Evolutionary conservation across 2,797 vertebrate genomes (phyloP).

Genomic region (Enteromius radiatus): DNA sequence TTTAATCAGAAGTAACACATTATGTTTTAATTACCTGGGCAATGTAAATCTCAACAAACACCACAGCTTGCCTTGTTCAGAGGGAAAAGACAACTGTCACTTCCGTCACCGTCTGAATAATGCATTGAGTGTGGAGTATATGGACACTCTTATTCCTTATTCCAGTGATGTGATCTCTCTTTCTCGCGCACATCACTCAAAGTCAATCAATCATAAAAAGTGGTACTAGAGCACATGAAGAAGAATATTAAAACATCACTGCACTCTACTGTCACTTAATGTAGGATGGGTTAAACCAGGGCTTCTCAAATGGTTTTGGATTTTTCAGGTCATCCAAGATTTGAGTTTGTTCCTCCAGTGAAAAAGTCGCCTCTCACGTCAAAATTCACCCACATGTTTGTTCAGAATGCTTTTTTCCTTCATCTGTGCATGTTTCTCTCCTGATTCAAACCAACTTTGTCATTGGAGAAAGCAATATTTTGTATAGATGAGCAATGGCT

Average conservation of each 20-base stretch:
- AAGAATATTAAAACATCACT: slow-evolving; percentile 5
- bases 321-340: background rate
- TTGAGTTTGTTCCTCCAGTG: no score
- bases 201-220: slow-evolving; percentile 34
- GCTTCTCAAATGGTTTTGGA: background rate
- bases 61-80: slow-evolving; percentile 51
- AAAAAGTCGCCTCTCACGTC: no score
- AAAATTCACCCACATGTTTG: background rate
- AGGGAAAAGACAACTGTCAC: slow-evolving; percentile 64
- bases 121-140: slow-evolving; percentile 60
- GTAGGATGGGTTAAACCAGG: background rate
- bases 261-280: background rate
- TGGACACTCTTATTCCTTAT: slow-evolving; percentile 48
- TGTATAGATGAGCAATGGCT: background rate
- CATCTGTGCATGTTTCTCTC: background rate
- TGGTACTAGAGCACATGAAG: background rate
- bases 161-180: slow-evolving; percentile 28
- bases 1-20: slow-evolving; percentile 32
- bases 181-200: slow-evolving; percentile 32
- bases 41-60: slow-evolving; percentile 64
- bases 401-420: background rate
- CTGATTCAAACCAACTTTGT: background rate
- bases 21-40: slow-evolving; percentile 67
- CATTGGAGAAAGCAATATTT: background rate
- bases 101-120: slow-evolving; percentile 67